Base-by-base conservation (phyloP, 2,888 invertebrate genomes). In the Parnassius glacialis region DNA sequence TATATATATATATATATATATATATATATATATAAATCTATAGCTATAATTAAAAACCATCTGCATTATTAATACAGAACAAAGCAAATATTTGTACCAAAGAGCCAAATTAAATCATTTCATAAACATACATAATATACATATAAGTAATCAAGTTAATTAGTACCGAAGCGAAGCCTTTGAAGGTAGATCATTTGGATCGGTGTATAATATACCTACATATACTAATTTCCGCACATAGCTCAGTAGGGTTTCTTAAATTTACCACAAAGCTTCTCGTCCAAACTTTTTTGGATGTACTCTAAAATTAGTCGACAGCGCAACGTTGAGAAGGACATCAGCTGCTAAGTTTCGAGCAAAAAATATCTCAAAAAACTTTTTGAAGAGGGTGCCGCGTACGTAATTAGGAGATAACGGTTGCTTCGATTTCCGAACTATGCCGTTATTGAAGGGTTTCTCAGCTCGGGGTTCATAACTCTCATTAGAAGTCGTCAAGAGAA, bases 251-350 rank as follows among this genome's bases (percentile, higher is more conserved):
- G 60, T 45, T 61, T 61, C 60, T 10, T 45, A 25, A 20, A 41
- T 48, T 42, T 10, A 12, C 53, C 44, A 45, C 7, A 10, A 50
- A 43, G 47, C 3, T 43, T 43, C 3, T 42, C 52, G 41, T 41
- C 25, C 48, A 50, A 50, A 62, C 54, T 58, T 61, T 61, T 57
- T 57, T 5, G 9, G 47, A 34, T 43, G 13, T 52, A 41, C 45
- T 57, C 57, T 57, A 62, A 62, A 62, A 57, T 62, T 53, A 62
- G 43, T 52, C 52, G 52, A 47, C 16, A n/a, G 16, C 11, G 13
- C 52, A 57, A 61, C 57, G 57, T 57, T 53, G 57, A 57, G 57
- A 62, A 62, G 61, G 61, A 50, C 57, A 57, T 62, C 61, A 57
- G 61, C 61, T 62, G 61, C 57, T 48, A 62, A 57, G 47, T 53